These are phyloP conservation scores for Tonatia bakeri DNA, from an alignment of 2,113 vertebrate species.

Conservation along the genomic window DNA sequence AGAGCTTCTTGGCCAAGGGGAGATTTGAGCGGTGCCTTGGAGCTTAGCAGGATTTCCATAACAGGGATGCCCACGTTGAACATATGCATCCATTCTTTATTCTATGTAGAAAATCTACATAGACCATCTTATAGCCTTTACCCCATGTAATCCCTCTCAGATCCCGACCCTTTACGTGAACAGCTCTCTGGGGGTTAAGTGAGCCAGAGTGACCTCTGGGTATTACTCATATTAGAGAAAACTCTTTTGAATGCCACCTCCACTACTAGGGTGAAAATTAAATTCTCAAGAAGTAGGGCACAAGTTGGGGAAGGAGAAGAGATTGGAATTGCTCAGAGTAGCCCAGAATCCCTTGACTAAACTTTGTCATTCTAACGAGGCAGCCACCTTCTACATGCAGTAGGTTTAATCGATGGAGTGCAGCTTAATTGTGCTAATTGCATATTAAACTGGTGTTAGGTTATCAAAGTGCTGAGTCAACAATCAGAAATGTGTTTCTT, in stretches of 20 bases:
- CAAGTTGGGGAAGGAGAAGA: not conserved
- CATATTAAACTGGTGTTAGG: conserved; percentile 28
- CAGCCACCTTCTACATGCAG: conserved; percentile 20
- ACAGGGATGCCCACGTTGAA: not conserved
- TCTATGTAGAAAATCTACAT: not conserved
- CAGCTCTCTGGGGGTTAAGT: conserved; percentile 5
- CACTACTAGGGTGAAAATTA: conserved; percentile 55
- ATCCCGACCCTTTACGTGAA: not conserved
- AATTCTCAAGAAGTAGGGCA: conserved; percentile 62
- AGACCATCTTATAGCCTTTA: not conserved
- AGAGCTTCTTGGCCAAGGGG: not conserved
- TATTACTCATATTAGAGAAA: conserved; percentile 10
- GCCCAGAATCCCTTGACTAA: conserved; percentile 40
- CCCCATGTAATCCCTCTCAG: conserved; percentile 36
- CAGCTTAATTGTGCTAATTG: conserved; percentile 49
- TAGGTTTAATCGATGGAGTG: conserved; percentile 6
- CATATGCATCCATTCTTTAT: not conserved
- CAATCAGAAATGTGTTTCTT: not conserved
- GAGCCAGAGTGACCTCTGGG: not conserved
- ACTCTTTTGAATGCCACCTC: conserved; percentile 53
- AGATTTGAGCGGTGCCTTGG: not conserved
- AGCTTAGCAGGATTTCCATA: not conserved
- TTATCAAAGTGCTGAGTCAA: not conserved
- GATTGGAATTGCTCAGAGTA: conserved; percentile 10
- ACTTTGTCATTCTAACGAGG: conserved; percentile 59